Percentiles rank a stretch among this genome's conserved stretches.
These are phyloP conservation scores for Drosophila ustulata DNA, from an alignment of 2,888 invertebrate genomes.

Conservation along the genomic window DNA sequence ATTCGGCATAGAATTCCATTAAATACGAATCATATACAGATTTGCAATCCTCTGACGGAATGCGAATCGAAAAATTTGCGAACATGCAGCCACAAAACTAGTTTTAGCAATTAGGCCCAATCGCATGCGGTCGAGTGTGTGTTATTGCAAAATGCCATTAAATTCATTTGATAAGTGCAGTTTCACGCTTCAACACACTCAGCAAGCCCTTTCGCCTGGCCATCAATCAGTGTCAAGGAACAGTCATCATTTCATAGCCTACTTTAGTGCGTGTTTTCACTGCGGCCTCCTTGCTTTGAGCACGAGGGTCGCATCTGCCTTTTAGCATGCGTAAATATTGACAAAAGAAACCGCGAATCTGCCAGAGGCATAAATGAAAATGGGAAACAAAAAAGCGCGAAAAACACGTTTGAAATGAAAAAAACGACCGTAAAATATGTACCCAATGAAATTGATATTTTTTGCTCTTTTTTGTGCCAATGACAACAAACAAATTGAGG, in stretches of 20 bases:
- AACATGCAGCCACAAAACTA: conserved; percentile 30
- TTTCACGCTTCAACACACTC: conserved; percentile 35
- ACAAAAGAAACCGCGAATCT: conserved; percentile 22
- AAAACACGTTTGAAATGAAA: conserved; percentile 14
- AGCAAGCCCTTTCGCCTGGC: conserved; percentile 11
- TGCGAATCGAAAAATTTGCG: neutral
- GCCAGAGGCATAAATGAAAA: neutral
- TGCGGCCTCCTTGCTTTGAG: conserved; percentile 14
- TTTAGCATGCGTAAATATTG: conserved; percentile 51
- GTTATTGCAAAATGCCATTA: conserved; percentile 59
- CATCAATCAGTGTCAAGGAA: conserved; percentile 42
- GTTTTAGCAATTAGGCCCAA: conserved; percentile 50
- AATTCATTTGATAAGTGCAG: conserved; percentile 24
- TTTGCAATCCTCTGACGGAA: neutral
- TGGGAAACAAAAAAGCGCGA: conserved; percentile 3
- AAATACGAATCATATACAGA: neutral
- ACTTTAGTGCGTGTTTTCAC: conserved; percentile 22
- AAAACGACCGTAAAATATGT: conserved; percentile 25
- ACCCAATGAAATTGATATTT: conserved; percentile 35
- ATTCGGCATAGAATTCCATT: conserved; percentile 17
- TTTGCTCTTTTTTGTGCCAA: neutral
- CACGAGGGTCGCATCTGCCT: conserved; percentile 31
- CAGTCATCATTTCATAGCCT: conserved; percentile 29
- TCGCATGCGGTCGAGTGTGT: conserved; percentile 35
- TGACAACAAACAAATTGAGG: conserved; percentile 3